Base-by-base conservation (phyloP, 2,797 vertebrate genomes). In the Distichodus sexfasciatus region DNA sequence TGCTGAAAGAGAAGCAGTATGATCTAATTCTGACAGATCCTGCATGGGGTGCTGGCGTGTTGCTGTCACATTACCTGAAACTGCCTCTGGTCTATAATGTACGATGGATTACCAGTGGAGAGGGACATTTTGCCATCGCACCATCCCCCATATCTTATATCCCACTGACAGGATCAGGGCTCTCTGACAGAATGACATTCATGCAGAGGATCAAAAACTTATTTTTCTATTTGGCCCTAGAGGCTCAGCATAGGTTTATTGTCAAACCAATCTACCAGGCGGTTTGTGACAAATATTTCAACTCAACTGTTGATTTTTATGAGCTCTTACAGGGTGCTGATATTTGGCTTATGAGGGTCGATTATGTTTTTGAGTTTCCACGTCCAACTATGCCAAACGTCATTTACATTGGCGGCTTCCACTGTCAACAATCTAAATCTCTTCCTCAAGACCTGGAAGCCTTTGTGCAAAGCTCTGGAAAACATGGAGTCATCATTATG, bases 1-100 rank as follows among this genome's bases (percentile, higher is more conserved):
- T 17, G 26, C 28, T 53, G 2, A 53, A 31, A 4, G n/a, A 53
- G 28, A 53, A 17, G 50, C 26, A 53, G 2, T 53, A 53, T 31
- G 50, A 53, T 17, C 50, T 88, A 26, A 72, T 89, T 57, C 67
- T 90, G 51, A 86, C 88, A 10, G 89, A 90, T 66, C 87, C 86
- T 0, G 78, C 48, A 3, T 82, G 76, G 79, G 83, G 82, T 1
- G 55, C 59, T 17, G 85, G 87, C 9, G 77, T 84, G 48, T 1
- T 88, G 10, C 19, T 90, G 43, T 77, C 88, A 68, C 81, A 85
- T 6, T 78, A 84, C 73, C 77, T 89, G 6, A 63, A 87, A 10
- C 23, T 90, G 71, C 87, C 87, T 21, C 6, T 66, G 63, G 68
- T 71, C 23, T 75, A 71, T 38, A 71, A 75, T 28, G 62, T 71